These are phyloP conservation scores for Apteryx owenii DNA, from an alignment of 2,113 vertebrate species.

Conservation along the genomic window DNA sequence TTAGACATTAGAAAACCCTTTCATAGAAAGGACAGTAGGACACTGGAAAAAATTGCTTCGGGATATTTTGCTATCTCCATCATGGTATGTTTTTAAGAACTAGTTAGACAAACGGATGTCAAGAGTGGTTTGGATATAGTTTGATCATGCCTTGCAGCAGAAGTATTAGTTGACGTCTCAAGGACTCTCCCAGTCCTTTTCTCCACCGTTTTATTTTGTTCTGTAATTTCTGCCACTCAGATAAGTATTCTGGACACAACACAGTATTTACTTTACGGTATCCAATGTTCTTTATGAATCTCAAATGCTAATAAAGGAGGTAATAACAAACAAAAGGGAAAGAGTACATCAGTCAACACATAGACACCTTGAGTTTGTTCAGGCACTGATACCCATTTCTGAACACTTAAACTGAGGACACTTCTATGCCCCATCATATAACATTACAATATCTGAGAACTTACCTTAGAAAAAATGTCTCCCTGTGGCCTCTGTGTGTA, in stretches of 20 bases:
- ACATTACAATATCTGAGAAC: neutral
- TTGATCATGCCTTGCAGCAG: neutral
- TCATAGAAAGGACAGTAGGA: neutral
- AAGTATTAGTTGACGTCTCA: slow-evolving; percentile 7
- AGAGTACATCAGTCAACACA: slow-evolving; percentile 44
- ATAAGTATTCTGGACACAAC: neutral
- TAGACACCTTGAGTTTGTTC: slow-evolving; percentile 44
- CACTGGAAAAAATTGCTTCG: neutral
- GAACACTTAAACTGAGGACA: neutral
- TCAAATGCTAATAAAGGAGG: slow-evolving; percentile 57
- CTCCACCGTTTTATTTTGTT: neutral
- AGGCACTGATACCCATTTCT: slow-evolving; percentile 44
- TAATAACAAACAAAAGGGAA: slow-evolving; percentile 33
- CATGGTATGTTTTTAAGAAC: neutral
- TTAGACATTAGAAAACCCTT: neutral
- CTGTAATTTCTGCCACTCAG: neutral
- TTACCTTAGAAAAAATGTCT: neutral
- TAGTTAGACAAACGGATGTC: neutral
- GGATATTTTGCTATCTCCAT: neutral
- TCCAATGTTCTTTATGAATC: slow-evolving; percentile 27
- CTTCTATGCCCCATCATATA: neutral
- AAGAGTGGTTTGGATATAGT: neutral
- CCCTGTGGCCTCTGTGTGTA: neutral
- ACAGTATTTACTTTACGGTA: neutral
- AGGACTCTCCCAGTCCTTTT: neutral